A percentile compares a stretch with the other conserved stretches of the same genome.
Evolutionary conservation across 2,113 vertebrate genomes (phyloP).

Genomic region (Ranitomeya imitator): DNA sequence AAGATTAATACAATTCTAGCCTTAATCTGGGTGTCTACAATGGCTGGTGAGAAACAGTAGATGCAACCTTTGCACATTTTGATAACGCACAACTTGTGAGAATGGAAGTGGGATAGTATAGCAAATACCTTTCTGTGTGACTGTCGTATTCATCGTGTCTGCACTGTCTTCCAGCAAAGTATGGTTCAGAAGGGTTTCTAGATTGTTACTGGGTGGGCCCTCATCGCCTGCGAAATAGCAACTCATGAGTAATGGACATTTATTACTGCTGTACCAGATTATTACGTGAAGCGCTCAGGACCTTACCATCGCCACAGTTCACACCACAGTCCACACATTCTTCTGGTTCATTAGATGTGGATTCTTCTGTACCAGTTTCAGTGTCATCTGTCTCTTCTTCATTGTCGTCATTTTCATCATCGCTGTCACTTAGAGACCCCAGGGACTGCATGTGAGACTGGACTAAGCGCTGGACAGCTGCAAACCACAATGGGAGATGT

Average conservation of each 20-base stretch:
- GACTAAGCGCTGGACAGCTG: constrained; percentile 89
- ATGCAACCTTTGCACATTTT: too few species aligned
- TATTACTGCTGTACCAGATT: background rate
- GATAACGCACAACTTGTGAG: too few species aligned
- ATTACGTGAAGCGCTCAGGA: background rate
- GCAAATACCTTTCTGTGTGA: constrained; percentile 24
- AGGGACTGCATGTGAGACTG: constrained; percentile 83
- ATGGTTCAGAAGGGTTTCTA: constrained; percentile 40
- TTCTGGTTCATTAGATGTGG: constrained; percentile 59
- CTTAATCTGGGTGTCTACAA: too few species aligned
- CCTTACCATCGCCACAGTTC: constrained; percentile 66
- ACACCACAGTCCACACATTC: constrained; percentile 53
- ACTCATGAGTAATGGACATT: background rate
- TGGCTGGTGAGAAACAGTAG: too few species aligned
- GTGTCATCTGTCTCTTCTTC: constrained; percentile 68
- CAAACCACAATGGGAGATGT: constrained; percentile 2
- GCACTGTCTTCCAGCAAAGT: constrained; percentile 39
- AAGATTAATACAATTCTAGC: too few species aligned
- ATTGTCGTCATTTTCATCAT: constrained; percentile 75
- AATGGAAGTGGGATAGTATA: too few species aligned
- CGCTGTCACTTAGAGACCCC: constrained; percentile 76
- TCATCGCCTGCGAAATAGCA: constrained; percentile 15
- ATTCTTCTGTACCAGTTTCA: constrained; percentile 64
- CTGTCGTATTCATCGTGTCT: background rate
- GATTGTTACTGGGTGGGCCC: background rate